Evolutionary conservation across 2,888 invertebrate genomes (phyloP), one percentile per base, ranked within the genome.

Genomic region (Tachina fera): DNA sequence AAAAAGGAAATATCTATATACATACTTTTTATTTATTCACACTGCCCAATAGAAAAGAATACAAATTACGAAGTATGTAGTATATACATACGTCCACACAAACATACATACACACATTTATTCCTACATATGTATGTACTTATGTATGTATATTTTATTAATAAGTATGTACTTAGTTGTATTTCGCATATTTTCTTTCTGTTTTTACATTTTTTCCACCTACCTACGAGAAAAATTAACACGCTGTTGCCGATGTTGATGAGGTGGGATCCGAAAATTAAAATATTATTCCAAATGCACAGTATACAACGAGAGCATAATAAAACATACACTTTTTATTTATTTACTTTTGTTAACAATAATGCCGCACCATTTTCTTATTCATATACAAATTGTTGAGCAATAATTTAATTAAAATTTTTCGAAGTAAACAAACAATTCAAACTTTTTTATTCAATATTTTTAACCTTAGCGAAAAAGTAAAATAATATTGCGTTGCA

Each of bases 401-500:
- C 14, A 41, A 14, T n/a, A 31, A 67, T n/a, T n/a, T 41, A 61
- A 14, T 14, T n/a, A 2, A 43, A 16, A 39, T n/a, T 49, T 49
- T 45, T 63, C 22, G 5, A 31, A 63, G 39, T n/a, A n/a, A 51
- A 16, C 31, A n/a, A 51, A 16, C 31, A 13, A 14, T 51, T 51
- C 8, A 41, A 22, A 22, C 6, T 49, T 2, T 39, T 39, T 67
- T 10, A 67, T 31, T 31, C 22, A 58, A 14, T 58, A 39, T 14
- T 60, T 60, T 60, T 60, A 3, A 60, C 60, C 31, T 60, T 56
- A 9, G 6, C 41, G 16, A 43, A 5, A 61, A 41, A 11, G 43
- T 13, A 31, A 22, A 51, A 13, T 39, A 63, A 81, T 31, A 65
- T 77, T 77, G 63, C 65, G 58, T 72, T 83, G 71, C 83, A 83